These are phyloP conservation scores for Plotosus lineatus DNA, from an alignment of 2,113 vertebrate genomes.

Conservation along the genomic window DNA sequence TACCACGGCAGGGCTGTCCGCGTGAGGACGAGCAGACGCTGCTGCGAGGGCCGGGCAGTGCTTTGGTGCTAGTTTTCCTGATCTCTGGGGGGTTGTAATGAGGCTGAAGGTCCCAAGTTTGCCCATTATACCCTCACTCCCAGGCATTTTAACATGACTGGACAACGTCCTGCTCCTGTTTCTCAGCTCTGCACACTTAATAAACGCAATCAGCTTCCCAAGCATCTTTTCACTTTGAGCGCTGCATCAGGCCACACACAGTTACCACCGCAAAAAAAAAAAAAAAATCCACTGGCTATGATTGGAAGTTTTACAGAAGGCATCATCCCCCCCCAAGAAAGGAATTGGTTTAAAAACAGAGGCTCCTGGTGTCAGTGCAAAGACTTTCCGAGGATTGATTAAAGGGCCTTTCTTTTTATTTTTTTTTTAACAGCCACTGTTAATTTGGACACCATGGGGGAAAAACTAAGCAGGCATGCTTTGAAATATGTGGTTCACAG, in stretches of 20 bases:
- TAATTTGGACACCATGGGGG: constrained; percentile 57
- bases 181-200: background rate
- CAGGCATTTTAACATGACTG: constrained; percentile 12
- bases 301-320: constrained; percentile 38
- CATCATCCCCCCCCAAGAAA: constrained; percentile 42
- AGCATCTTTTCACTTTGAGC: constrained; percentile 37
- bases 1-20: background rate
- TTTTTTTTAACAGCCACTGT: constrained; percentile 61
- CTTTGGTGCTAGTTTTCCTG: constrained; percentile 40
- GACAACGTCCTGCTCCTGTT: constrained; percentile 12
- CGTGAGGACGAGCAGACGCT: constrained; percentile 44
- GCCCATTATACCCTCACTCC: constrained; percentile 1
- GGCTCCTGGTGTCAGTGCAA: constrained; percentile 36
- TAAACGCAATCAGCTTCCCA: constrained; percentile 10
- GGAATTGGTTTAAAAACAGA: background rate
- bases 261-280: constrained; percentile 38
- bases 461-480: constrained; percentile 48
- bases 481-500: constrained; percentile 61
- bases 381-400: constrained; percentile 58
- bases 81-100: constrained; percentile 25
- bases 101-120: constrained; percentile 5
- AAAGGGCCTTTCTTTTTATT: too few relatives aligned
- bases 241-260: background rate
- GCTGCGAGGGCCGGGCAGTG: constrained; percentile 3
- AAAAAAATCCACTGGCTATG: constrained; percentile 4